A percentile compares a stretch with the other conserved stretches of the same genome.
Evolutionary conservation across 2,113 vertebrate species (phyloP).

Genomic region (Corapipo altera): DNA sequence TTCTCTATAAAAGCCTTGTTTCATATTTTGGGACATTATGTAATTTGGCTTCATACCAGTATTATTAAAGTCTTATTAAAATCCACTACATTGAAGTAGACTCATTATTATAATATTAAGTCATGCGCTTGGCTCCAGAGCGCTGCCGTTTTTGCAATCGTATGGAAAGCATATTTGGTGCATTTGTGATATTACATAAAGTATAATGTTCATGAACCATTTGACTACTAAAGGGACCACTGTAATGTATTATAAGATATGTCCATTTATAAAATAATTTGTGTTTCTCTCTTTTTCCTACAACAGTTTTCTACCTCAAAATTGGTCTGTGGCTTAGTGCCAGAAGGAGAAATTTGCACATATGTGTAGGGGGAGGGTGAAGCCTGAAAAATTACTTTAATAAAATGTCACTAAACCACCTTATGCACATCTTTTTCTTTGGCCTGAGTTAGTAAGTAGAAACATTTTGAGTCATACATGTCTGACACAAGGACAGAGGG

Average conservation of each 20-base stretch:
- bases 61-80: conserved; percentile 77
- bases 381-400: conserved; percentile 51
- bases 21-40: conserved; percentile 54
- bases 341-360: conserved; percentile 13
- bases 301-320: conserved; percentile 5
- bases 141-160: conserved; percentile 16
- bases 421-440: neutral
- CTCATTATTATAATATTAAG: conserved; percentile 62
- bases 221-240: neutral
- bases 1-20: conserved; percentile 61
- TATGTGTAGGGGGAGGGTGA: neutral
- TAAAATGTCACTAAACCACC: conserved; percentile 30
- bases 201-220: neutral
- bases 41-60: conserved; percentile 68
- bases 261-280: conserved; percentile 19
- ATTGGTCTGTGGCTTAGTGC: conserved; percentile 2
- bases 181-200: conserved; percentile 32
- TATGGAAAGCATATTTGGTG: conserved; percentile 50
- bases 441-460: neutral
- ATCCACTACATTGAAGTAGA: conserved; percentile 41
- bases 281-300: neutral
- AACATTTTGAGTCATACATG: neutral
- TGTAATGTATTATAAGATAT: neutral
- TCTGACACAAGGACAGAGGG: neutral
- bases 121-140: conserved; percentile 30